Percentiles rank a stretch among this genome's conserved stretches.
Conservation (phyloP, 2,797 vertebrate genomes). For the Microcaecilia unicolor region DNA sequence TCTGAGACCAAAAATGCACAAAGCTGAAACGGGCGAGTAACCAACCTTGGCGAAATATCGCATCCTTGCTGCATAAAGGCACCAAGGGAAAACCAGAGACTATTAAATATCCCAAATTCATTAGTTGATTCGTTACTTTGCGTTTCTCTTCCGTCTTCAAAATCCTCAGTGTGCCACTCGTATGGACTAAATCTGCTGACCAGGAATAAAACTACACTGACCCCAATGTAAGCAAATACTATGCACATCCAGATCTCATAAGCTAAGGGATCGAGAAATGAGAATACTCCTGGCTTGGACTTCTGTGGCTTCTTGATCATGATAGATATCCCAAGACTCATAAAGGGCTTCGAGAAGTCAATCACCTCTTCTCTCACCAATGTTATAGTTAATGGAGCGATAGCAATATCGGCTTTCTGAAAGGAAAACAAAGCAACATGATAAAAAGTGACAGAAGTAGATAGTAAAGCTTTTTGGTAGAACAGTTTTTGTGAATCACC, state of each 20-base stretch:
- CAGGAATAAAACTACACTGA: conserved; percentile 98
- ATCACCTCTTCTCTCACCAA: conserved; percentile 98
- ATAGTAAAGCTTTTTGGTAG: too few species aligned
- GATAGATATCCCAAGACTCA: conserved; percentile 98
- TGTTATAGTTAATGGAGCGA: conserved; percentile 94
- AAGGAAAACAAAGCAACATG: conserved; percentile 36
- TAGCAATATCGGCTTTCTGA: conserved; percentile 97
- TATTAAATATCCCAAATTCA: conserved; percentile 99
- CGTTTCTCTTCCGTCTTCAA: conserved; percentile 93
- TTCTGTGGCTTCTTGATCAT: conserved; percentile 99
- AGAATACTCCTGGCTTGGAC: conserved; percentile 97
- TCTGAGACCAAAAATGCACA: conserved; percentile 68
- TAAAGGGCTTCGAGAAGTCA: conserved; percentile 98
- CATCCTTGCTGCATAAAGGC: conserved; percentile 80
- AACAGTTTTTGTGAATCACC: too few species aligned
- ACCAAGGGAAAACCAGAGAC: conserved; percentile 86
- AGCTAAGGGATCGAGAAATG: conserved; percentile 95
- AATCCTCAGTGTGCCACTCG: conserved; percentile 98
- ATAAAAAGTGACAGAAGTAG: conserved; percentile 19
- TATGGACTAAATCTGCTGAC: conserved; percentile 98
- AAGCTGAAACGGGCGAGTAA: conserved; percentile 57
- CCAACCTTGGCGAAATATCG: conserved; percentile 76
- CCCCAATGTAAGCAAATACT: conserved; percentile 97
- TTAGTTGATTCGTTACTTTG: conserved; percentile 98
- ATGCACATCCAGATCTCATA: conserved; percentile 99